Conservation (phyloP, 1,140 invertebrate genomes). For the Drosophila aff. region DNA sequence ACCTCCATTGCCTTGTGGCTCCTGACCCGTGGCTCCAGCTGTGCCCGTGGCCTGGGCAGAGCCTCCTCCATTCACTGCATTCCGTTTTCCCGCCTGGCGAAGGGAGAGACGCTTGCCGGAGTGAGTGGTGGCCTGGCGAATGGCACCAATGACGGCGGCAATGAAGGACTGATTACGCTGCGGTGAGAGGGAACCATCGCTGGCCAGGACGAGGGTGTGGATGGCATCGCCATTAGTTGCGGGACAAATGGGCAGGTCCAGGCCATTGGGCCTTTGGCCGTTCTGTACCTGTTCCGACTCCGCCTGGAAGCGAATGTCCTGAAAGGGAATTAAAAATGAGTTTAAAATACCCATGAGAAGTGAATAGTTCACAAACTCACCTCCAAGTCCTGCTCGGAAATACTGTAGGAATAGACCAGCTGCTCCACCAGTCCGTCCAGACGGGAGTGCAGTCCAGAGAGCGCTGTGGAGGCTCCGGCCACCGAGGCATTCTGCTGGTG, state of each 20-base stretch:
- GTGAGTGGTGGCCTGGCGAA: constrained; percentile 87
- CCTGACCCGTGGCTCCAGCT: constrained; percentile 29
- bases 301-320: constrained; percentile 91
- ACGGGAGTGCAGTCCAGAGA: constrained; percentile 89
- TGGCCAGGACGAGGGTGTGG: constrained; percentile 74
- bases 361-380: constrained; percentile 78
- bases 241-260: constrained; percentile 61
- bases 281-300: constrained; percentile 88
- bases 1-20: constrained; percentile 63
- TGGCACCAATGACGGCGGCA: constrained; percentile 89
- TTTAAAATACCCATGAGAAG: no score
- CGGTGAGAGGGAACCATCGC: constrained; percentile 87
- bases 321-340: constrained; percentile 6
- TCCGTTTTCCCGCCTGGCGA: constrained; percentile 58
- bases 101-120: constrained; percentile 76
- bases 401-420: constrained; percentile 89
- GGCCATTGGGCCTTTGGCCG: constrained; percentile 59
- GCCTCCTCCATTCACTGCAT: constrained; percentile 25
- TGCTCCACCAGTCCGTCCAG: constrained; percentile 90
- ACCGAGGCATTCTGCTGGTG: constrained; percentile 90
- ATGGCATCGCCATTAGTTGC: constrained; percentile 49
- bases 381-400: constrained; percentile 91
- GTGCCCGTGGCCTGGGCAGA: constrained; percentile 11
- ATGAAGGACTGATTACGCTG: constrained; percentile 88
- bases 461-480: constrained; percentile 89